Conservation (phyloP, 2,888 invertebrate genomes). For the Archaeoteleia sp. region DNA sequence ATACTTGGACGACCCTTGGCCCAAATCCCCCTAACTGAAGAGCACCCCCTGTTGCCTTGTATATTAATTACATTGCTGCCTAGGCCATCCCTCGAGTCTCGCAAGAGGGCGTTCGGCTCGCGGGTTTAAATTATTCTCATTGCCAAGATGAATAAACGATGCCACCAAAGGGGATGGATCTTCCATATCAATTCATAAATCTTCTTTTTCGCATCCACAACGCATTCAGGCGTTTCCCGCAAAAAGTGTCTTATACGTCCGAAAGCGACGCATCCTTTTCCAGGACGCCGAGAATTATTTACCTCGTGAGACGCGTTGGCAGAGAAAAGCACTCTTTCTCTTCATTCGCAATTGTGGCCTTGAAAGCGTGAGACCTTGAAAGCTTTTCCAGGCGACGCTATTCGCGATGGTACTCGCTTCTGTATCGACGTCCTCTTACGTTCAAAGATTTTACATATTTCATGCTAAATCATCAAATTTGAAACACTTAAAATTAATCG, state of each 20-base stretch:
- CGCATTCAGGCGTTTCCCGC: not conserved
- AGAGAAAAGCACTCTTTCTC: slow-evolving; percentile 12
- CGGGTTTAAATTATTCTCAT: slow-evolving; percentile 28
- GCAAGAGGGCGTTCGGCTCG: slow-evolving; percentile 35
- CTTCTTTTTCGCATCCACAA: not conserved
- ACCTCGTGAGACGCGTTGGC: slow-evolving; percentile 2
- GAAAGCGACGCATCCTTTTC: too few species aligned
- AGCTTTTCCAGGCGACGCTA: too few species aligned
- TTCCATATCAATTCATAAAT: slow-evolving; percentile 12
- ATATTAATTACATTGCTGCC: slow-evolving; percentile 65
- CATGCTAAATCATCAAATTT: too few species aligned
- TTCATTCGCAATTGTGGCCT: too few species aligned
- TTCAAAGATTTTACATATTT: too few species aligned
- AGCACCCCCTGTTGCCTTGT: slow-evolving; percentile 68
- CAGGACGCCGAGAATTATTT: too few species aligned
- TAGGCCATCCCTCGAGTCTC: slow-evolving; percentile 17
- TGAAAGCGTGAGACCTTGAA: too few species aligned
- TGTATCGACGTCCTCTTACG: too few species aligned
- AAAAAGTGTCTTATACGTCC: too few species aligned
- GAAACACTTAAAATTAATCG: too few species aligned
- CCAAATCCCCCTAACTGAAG: slow-evolving; percentile 50
- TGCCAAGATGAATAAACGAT: slow-evolving; percentile 16
- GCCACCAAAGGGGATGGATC: not conserved
- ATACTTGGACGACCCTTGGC: slow-evolving; percentile 41
- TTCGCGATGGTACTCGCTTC: too few species aligned